Evolutionary conservation across 1,140 invertebrate genomes (phyloP).

Genomic region (Drosophila tropicalis): DNA sequence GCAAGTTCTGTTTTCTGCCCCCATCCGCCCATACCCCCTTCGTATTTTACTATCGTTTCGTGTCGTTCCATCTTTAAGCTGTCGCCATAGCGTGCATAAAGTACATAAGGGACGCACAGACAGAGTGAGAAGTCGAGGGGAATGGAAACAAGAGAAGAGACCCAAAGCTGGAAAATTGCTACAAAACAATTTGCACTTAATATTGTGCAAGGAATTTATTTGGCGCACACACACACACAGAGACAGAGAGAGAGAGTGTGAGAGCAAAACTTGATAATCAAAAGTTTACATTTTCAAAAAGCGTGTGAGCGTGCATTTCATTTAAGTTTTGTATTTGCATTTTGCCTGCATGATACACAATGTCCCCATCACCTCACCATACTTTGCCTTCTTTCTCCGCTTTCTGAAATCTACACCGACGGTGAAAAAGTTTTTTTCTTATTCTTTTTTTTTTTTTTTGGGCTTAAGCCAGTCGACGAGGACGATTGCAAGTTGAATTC

Average conservation of each 20-base stretch:
- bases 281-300: slow-evolving; percentile 63
- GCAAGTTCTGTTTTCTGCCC: slow-evolving; percentile 10
- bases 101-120: slow-evolving; percentile 51
- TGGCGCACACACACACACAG: slow-evolving; percentile 36
- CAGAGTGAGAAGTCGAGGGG: neutral
- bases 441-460: slow-evolving; percentile 27
- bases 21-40: neutral
- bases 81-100: slow-evolving; percentile 59
- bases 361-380: neutral
- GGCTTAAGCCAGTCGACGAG: slow-evolving; percentile 27
- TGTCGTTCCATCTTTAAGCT: slow-evolving; percentile 34
- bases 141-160: neutral
- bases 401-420: slow-evolving; percentile 3
- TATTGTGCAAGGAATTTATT: slow-evolving; percentile 72
- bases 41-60: neutral
- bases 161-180: slow-evolving; percentile 54
- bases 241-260: neutral
- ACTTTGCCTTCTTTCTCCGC: neutral
- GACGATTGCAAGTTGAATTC: slow-evolving; percentile 21
- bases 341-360: slow-evolving; percentile 27
- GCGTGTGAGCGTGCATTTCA: slow-evolving; percentile 59
- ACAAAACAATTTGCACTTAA: slow-evolving; percentile 79
- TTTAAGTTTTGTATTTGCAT: slow-evolving; percentile 72
- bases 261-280: slow-evolving; percentile 57
- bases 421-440: slow-evolving; percentile 28